Percentiles rank a stretch among this genome's conserved stretches.
Evolutionary conservation across 2,113 vertebrate genomes (phyloP).

Genomic region (Bubo blakistoni): DNA sequence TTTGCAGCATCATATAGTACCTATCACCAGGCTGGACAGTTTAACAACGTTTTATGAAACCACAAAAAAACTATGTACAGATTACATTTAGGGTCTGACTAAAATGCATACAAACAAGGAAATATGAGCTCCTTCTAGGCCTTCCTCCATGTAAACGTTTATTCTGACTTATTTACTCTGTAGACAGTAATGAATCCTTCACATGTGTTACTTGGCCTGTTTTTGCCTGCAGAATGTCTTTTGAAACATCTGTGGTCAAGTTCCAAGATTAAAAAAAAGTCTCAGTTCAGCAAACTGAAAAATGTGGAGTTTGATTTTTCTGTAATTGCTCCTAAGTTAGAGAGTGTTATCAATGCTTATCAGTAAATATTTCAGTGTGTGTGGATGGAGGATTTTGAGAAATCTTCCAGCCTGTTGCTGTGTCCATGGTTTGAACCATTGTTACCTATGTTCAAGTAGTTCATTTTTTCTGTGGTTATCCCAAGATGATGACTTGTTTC

Average conservation of each 20-base stretch:
- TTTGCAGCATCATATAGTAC: constrained; percentile 31
- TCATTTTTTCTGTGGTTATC: background rate
- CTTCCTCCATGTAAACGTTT: constrained; percentile 27
- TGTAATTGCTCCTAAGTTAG: background rate
- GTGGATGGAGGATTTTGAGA: background rate
- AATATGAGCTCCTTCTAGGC: constrained; percentile 26
- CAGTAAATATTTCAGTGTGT: background rate
- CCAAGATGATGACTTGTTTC: background rate
- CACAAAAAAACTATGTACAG: constrained; percentile 1
- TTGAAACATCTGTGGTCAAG: background rate
- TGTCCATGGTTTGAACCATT: background rate
- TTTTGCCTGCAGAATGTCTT: background rate
- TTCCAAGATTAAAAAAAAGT: background rate
- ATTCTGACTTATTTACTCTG: constrained; percentile 17
- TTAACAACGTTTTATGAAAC: constrained; percentile 48
- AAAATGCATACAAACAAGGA: constrained; percentile 23
- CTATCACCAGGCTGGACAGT: background rate
- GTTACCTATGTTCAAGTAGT: background rate
- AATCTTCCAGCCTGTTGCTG: background rate
- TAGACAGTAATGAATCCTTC: background rate
- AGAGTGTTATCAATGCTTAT: background rate
- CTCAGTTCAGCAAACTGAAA: background rate
- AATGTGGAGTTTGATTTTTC: background rate
- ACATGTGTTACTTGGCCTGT: background rate
- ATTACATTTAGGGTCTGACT: constrained; percentile 25